Percentiles rank a stretch among this genome's conserved stretches.
Conservation (phyloP, 1,140 invertebrate genomes). For the Lerema accius region DNA sequence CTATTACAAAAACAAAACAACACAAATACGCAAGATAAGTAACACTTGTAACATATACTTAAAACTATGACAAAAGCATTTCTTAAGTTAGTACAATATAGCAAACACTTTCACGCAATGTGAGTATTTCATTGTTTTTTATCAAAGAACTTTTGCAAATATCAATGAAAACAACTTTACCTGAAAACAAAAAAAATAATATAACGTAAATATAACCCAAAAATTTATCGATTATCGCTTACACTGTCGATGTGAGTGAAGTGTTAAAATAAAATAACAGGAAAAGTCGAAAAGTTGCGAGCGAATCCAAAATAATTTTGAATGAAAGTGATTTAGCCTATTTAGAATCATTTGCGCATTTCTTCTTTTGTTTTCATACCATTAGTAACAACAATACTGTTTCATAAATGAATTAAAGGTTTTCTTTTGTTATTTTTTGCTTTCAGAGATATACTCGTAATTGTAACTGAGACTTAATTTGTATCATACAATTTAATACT, state of each 20-base stretch:
- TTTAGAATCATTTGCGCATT: slow-evolving; percentile 31
- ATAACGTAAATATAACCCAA: too few relatives aligned
- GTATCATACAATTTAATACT: too few relatives aligned
- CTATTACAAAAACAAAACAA: too few relatives aligned
- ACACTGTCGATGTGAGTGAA: neutral
- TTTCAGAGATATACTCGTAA: neutral
- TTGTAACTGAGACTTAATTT: neutral
- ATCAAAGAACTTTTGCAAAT: too few relatives aligned
- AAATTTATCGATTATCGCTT: neutral
- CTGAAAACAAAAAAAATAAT: too few relatives aligned
- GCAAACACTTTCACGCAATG: too few relatives aligned
- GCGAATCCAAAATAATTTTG: slow-evolving; percentile 16
- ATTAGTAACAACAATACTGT: slow-evolving; percentile 6
- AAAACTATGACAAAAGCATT: too few relatives aligned
- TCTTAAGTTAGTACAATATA: too few relatives aligned
- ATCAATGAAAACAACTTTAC: too few relatives aligned
- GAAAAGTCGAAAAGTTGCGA: neutral
- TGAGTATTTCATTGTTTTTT: too few relatives aligned
- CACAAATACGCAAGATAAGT: too few relatives aligned
- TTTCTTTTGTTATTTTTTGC: neutral
- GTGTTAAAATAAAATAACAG: neutral
- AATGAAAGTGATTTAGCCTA: slow-evolving; percentile 38
- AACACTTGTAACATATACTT: too few relatives aligned
- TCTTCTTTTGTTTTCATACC: neutral
- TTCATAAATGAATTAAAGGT: neutral